Percentiles rank a stretch among this genome's conserved stretches.
phyloP scores from a whole-genome alignment of 2,113 vertebrate genomes.

The Protobothrops mucrosquamatus region DNA sequence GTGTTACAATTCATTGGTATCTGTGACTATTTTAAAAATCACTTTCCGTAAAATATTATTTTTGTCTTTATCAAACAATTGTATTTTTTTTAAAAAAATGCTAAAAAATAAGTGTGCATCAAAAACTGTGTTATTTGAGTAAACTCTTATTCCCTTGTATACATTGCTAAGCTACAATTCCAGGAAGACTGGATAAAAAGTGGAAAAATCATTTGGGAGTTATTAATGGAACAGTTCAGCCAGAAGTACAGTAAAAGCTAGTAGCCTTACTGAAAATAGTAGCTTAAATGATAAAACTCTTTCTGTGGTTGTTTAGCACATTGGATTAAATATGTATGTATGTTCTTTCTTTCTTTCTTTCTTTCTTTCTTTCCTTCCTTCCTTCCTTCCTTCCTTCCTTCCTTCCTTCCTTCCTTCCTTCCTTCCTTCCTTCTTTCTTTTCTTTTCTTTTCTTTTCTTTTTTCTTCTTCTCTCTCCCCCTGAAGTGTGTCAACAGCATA shows the following conservation, averaged over 20 bases:
- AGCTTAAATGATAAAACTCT: background rate
- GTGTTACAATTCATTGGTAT: background rate
- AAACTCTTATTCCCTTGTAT: background rate
- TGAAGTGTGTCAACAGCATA: background rate
- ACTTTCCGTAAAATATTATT: background rate
- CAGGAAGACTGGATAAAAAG: background rate
- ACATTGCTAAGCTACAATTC: background rate
- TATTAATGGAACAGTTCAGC: background rate
- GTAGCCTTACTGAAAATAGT: background rate
- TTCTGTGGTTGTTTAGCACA: background rate
- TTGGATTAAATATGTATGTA: background rate
- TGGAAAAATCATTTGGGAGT: background rate
- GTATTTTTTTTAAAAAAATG: background rate
- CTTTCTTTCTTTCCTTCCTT: background rate
- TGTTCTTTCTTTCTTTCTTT: too few relatives aligned
- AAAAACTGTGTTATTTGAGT: background rate
- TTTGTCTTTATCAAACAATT: background rate
- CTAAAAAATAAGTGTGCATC: background rate
- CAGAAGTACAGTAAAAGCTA: background rate
- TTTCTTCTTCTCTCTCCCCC: background rate
- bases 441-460: background rate
- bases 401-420: too few relatives aligned
- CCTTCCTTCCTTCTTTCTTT: too few relatives aligned
- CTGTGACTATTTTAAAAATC: background rate
- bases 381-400: background rate